Base-by-base conservation (phyloP, 2,113 vertebrate species). In the Lophius piscatorius region DNA sequence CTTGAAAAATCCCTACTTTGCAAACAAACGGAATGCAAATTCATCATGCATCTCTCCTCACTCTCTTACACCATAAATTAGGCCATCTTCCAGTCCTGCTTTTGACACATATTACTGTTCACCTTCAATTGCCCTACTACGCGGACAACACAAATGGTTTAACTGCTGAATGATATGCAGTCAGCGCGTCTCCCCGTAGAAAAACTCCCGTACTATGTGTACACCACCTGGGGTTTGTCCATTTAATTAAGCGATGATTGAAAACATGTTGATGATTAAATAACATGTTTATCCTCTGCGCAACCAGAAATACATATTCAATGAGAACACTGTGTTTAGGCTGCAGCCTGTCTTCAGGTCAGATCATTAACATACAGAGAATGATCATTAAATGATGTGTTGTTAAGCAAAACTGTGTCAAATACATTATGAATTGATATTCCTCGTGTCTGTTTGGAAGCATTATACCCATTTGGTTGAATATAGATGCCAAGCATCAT, bases 361-460 rank as follows among this genome's bases (percentile, higher is more conserved):
- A 81, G 61, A 75, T 59, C 74, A 88, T 90, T 91, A 91, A 81
- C 72, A 71, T 72, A 58, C 55, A 64, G 62, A 70, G 56, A 82
- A 89, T 87, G 70, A 90, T 87, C 80, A 87, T 60, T 66, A 78
- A 87, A 90, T 90, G 80, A 89, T 86, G 76, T 86, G 79, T 77
- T 87, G 86, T 90, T 88, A 76, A 78, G 83, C 57, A 69, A 90
- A 90, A 90, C 85, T 90, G 87, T 90, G 86, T 90, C 87, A 89
- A 88, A 74, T 87, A 85, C 72, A 89, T 89, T 86, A 81, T 71
- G 51, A 86, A 90, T 89, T 89, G 79, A 90, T 89, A 86, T 89
- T 87, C 83, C 66, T 69, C 49, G 61, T 80, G 79, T 70, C 72
- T 78, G 71, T 80, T 68, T 72, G 68, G 55, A 74, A 75, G 74